Evolutionary conservation across 2,113 vertebrate genomes (phyloP), one percentile per base, ranked within the genome.

Genomic region (Shinisaurus crocodilurus): DNA sequence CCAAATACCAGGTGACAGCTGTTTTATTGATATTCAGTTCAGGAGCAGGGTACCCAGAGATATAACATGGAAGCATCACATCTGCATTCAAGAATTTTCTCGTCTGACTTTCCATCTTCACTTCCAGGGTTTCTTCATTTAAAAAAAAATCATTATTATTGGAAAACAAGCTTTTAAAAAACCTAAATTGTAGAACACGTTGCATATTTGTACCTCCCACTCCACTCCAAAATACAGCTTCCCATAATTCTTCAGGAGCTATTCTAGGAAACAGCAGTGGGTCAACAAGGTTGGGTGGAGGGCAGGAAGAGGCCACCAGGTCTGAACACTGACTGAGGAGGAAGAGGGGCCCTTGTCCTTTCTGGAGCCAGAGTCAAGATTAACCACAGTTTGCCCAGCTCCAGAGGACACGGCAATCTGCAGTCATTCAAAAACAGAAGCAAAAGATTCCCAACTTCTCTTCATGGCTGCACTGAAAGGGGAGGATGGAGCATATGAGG

Each of bases 21-120:
- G 1, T 4, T 10, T 8, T 89, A 25, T 27, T 57, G 12, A 76
- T 91, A 43, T 37, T 48, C 40, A 92, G 10, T 0, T 87, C 60
- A 34, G 60, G 8, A 18, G 23, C 3, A 0, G 9, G 4, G 40
- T 34, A 18, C 10, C 81, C 0, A 0, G 48, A 67, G 29, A 40
- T 83, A 2, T 85, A 40, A 82, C 85, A 82, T 10, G 7, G 60
- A 15, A 20, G 48, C 15, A 48, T 75, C 12, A 75, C 63, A n/a
- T 80, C 37, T 25, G 6, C n/a, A 0, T 37, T 87, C 75, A 87
- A 82, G 20, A 40, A 50, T 1, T 77, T 27, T 20, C 40, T 69
- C 18, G 0, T 32, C 72, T 13, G 1, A 16, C 65, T 16, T 75
- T n/a, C 88, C 43, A 12, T 86, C 74, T 37, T 54, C 9, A 48